These are phyloP conservation scores for Napeogenes sylphis DNA, from an alignment of 2,888 invertebrate species.

Conservation along the genomic window DNA sequence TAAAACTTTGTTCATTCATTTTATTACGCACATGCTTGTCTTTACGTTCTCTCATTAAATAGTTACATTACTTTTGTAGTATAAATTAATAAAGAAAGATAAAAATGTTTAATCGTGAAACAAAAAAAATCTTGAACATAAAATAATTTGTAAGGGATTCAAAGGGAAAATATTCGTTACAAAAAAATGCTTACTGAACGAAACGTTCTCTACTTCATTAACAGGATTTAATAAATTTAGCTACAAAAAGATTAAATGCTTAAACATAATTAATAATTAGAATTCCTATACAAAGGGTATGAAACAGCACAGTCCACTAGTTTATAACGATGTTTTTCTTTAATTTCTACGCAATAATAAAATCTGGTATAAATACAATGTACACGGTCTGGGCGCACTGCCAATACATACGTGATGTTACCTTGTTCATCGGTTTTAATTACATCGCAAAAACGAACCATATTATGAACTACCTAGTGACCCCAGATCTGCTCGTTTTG, in stretches of 20 bases:
- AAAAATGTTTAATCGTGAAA: too few relatives aligned
- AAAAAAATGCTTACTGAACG: slow-evolving; percentile 13
- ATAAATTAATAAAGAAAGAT: too few relatives aligned
- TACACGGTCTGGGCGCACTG: slow-evolving; percentile 23
- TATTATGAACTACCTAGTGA: too few relatives aligned
- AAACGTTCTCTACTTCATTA: slow-evolving; percentile 17
- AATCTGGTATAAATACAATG: slow-evolving; percentile 16
- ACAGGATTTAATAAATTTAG: slow-evolving; percentile 24
- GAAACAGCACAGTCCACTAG: slow-evolving; percentile 11
- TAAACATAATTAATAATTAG: slow-evolving; percentile 15
- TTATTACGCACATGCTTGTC: too few relatives aligned
- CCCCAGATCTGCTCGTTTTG: too few relatives aligned
- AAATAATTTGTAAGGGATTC: too few relatives aligned
- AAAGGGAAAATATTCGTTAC: slow-evolving; percentile 6
- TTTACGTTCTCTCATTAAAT: too few relatives aligned
- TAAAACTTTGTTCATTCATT: too few relatives aligned
- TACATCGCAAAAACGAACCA: too few relatives aligned
- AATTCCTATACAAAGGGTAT: background rate
- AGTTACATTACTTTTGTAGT: too few relatives aligned
- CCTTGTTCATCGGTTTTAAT: background rate
- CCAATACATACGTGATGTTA: slow-evolving; percentile 16
- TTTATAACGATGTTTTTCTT: slow-evolving; percentile 23
- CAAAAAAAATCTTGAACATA: too few relatives aligned
- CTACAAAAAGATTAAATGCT: slow-evolving; percentile 25
- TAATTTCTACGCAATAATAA: slow-evolving; percentile 18